These are phyloP conservation scores for Hippocampus guttulatus DNA, from an alignment of 2,113 vertebrate genomes.

Conservation along the genomic window DNA sequence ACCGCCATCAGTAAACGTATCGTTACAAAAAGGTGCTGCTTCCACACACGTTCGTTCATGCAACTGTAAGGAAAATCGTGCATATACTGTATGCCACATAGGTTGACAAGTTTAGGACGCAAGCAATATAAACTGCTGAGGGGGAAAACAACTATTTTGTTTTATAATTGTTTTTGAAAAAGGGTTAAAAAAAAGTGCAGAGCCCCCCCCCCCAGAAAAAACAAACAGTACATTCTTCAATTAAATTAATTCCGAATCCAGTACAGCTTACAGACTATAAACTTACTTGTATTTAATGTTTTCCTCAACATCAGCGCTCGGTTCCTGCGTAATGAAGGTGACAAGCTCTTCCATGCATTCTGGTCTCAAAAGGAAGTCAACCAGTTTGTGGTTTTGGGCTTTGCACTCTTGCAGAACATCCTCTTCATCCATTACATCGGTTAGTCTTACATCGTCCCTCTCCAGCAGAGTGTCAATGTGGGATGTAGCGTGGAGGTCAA, in stretches of 20 bases:
- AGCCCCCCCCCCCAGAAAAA: too few relatives aligned
- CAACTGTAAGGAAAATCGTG: neutral
- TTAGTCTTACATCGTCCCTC: conserved; percentile 94
- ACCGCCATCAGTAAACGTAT: too few relatives aligned
- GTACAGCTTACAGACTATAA: neutral
- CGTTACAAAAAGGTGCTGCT: neutral
- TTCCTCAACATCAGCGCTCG: conserved; percentile 90
- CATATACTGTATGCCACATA: neutral
- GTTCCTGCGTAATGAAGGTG: conserved; percentile 93
- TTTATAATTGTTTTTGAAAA: too few relatives aligned
- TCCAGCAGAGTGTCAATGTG: conserved; percentile 98
- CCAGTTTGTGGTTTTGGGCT: conserved; percentile 97
- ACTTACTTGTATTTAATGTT: conserved; percentile 97
- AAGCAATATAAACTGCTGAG: too few relatives aligned
- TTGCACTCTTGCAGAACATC: conserved; percentile 98
- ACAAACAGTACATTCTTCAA: too few relatives aligned
- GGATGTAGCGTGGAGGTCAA: conserved; percentile 98
- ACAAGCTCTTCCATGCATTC: conserved; percentile 96
- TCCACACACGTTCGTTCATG: neutral
- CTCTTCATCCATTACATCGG: conserved; percentile 96
- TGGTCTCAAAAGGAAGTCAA: conserved; percentile 91
- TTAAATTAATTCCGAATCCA: neutral
- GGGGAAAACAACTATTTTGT: too few relatives aligned
- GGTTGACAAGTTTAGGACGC: too few relatives aligned
- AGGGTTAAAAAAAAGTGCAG: too few relatives aligned